Evolutionary conservation across 2,797 vertebrate genomes (phyloP).

Genomic region (Hapalemur alaotrensis): DNA sequence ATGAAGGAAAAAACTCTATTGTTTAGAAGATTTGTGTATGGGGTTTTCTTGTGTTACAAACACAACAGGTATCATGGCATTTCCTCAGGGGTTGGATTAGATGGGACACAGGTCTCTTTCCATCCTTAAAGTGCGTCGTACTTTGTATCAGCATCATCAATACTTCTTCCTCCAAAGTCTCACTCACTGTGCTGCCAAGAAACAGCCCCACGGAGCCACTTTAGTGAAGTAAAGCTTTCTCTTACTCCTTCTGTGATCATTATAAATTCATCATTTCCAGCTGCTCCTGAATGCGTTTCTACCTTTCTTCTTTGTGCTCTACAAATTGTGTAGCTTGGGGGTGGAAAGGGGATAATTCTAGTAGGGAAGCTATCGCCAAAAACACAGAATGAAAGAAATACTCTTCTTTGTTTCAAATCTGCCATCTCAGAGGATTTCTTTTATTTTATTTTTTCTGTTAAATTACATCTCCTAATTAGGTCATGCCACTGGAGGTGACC

Average conservation of each 20-base stretch:
- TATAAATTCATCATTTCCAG: conserved; percentile 73
- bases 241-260: conserved; percentile 63
- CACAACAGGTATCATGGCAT: background rate
- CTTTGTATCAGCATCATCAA: background rate
- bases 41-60: background rate
- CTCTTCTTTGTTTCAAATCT: conserved; percentile 72
- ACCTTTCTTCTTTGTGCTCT: conserved; percentile 67
- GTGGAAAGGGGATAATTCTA: conserved; percentile 8
- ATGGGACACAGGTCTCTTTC: background rate
- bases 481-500: conserved; percentile 77
- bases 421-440: conserved; percentile 72
- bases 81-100: background rate
- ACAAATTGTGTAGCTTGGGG: conserved; percentile 61
- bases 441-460: conserved; percentile 66
- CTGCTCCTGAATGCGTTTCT: conserved; percentile 48
- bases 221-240: conserved; percentile 41
- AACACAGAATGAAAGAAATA: conserved; percentile 57
- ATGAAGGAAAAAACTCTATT: background rate
- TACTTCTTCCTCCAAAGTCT: background rate
- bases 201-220: conserved; percentile 38
- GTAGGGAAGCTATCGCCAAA: conserved; percentile 52
- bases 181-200: background rate
- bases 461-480: conserved; percentile 81
- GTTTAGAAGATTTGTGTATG: background rate
- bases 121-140: background rate